Evolutionary conservation across 2,113 vertebrate species (phyloP).

Genomic region (Strix aluco): DNA sequence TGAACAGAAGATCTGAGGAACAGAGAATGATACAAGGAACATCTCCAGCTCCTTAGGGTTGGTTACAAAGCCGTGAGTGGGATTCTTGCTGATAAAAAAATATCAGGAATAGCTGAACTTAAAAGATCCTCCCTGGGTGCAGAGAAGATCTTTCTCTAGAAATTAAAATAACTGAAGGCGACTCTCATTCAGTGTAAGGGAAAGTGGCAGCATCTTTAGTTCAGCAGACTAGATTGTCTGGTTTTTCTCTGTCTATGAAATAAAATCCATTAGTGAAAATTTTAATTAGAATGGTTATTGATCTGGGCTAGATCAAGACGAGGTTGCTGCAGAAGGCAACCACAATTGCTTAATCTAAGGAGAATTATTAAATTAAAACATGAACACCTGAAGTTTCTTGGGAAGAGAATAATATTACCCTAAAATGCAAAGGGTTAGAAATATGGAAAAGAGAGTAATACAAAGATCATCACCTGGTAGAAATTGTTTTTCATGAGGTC

Average conservation of each 20-base stretch:
- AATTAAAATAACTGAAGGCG: neutral
- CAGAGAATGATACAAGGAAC: neutral
- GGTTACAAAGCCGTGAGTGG: neutral
- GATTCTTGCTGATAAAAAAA: neutral
- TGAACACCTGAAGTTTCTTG: neutral
- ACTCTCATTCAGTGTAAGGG: neutral
- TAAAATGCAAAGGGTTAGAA: neutral
- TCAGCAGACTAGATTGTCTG: neutral
- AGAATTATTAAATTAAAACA: neutral
- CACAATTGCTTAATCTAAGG: neutral
- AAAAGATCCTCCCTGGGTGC: neutral
- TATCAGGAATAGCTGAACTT: neutral
- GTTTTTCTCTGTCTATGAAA: neutral
- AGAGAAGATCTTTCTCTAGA: neutral
- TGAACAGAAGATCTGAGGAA: neutral
- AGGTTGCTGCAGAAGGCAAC: neutral
- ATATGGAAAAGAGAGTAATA: neutral
- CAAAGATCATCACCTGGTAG: neutral
- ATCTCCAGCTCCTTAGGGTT: fast-evolving
- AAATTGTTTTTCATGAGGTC: neutral
- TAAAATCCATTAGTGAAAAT: neutral
- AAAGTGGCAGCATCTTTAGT: neutral
- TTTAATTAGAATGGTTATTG: neutral
- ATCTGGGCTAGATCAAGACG: neutral
- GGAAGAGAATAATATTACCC: neutral